A percentile compares a stretch with the other conserved stretches of the same genome.
phyloP scores from a whole-genome alignment of 2,797 vertebrate genomes.

The Siniperca obscura region DNA sequence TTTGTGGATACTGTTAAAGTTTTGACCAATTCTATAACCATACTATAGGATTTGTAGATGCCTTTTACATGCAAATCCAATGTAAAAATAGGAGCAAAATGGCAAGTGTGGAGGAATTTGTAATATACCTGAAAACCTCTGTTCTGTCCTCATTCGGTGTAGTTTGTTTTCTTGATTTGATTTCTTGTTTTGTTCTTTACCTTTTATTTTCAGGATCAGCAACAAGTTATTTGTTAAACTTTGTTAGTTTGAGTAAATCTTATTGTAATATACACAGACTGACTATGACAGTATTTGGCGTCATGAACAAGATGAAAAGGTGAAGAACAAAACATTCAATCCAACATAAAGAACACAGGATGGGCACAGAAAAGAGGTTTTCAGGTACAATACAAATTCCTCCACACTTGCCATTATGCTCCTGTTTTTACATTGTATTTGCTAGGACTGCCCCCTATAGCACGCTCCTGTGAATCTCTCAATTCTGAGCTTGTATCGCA shows the following conservation, averaged over 20 bases:
- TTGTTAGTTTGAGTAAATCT: neutral
- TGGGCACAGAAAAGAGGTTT: neutral
- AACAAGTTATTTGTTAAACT: neutral
- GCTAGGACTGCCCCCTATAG: too few relatives aligned
- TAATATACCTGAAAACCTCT: neutral
- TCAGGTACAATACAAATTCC: neutral
- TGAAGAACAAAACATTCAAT: neutral
- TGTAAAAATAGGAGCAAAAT: neutral
- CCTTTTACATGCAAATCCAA: neutral
- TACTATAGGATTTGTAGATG: neutral
- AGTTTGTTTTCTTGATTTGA: neutral
- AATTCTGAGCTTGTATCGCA: too few relatives aligned
- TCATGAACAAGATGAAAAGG: neutral
- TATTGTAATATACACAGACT: neutral
- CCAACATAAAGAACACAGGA: neutral
- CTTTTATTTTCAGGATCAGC: neutral
- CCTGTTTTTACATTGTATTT: neutral
- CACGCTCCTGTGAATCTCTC: too few relatives aligned
- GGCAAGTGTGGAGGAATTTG: neutral
- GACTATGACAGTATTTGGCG: neutral
- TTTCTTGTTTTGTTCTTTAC: neutral
- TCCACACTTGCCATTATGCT: neutral
- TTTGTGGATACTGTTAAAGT: neutral
- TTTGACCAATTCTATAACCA: neutral
- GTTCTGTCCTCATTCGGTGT: neutral